Conservation (phyloP, 2,797 vertebrate genomes). For the Pseudopleuronectes americanus region DNA sequence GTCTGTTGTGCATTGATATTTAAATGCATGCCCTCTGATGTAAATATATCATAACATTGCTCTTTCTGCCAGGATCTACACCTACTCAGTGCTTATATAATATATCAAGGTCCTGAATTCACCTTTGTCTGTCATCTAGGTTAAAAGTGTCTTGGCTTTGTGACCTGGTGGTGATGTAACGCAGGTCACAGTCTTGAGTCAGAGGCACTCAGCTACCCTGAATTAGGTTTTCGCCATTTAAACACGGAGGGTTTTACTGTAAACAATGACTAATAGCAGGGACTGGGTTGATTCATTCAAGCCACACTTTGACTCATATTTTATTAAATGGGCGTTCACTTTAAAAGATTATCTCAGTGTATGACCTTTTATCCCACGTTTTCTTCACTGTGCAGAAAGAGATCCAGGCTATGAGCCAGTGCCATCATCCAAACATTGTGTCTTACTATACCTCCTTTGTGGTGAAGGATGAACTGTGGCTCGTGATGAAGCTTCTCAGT, state of each 20-base stretch:
- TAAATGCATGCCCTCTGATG: too few species aligned
- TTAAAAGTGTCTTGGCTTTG: conserved; percentile 20
- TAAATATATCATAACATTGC: too few species aligned
- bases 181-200: conserved; percentile 18
- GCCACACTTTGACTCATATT: neutral
- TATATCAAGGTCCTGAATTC: conserved; percentile 12
- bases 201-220: neutral
- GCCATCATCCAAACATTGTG: conserved; percentile 97
- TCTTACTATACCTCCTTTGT: conserved; percentile 98
- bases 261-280: neutral
- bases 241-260: conserved; percentile 3
- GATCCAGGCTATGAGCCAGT: conserved; percentile 99
- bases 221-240: conserved; percentile 24
- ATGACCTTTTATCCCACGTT: conserved; percentile 27
- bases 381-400: conserved; percentile 89
- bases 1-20: too few species aligned
- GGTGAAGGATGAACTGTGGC: conserved; percentile 98
- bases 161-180: conserved; percentile 45
- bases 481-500: conserved; percentile 97
- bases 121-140: conserved; percentile 11
- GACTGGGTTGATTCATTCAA: conserved; percentile 2
- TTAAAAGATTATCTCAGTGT: conserved; percentile 3
- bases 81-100: neutral
- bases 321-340: neutral
- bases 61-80: neutral